These are phyloP conservation scores for Gymnogyps californianus DNA, from an alignment of 2,113 vertebrate species.

Conservation along the genomic window DNA sequence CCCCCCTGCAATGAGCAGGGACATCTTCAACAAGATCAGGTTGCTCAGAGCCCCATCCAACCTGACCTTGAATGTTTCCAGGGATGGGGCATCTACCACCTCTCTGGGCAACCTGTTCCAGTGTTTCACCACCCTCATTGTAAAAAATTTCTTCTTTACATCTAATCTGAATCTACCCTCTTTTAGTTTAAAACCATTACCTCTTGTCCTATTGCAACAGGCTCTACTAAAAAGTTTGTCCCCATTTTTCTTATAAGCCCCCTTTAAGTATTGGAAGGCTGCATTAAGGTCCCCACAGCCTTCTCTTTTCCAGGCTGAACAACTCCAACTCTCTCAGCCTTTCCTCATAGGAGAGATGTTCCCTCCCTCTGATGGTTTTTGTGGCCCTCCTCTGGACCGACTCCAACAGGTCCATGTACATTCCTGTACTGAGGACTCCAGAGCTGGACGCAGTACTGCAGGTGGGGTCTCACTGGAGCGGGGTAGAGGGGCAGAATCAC, in stretches of 20 bases:
- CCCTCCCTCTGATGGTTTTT: not conserved
- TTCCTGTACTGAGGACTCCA: not conserved
- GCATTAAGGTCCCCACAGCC: not conserved
- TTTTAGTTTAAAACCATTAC: not conserved
- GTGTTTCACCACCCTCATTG: not conserved
- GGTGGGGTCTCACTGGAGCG: too few species aligned
- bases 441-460: too few species aligned
- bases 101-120: not conserved
- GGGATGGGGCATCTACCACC: too few species aligned
- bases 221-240: not conserved
- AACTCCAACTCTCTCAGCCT: not conserved
- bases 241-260: not conserved
- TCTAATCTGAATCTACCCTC: not conserved
- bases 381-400: not conserved
- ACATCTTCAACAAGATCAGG: not conserved
- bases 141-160: not conserved
- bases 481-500: too few species aligned
- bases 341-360: not conserved
- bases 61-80: not conserved
- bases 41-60: not conserved
- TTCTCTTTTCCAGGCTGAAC: not conserved
- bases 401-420: not conserved
- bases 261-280: not conserved
- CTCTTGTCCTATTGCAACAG: not conserved
- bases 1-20: not conserved